Evolutionary conservation across 2,797 vertebrate genomes (phyloP), one percentile per base, ranked within the genome.

Genomic region (Cirrhinus mrigala): DNA sequence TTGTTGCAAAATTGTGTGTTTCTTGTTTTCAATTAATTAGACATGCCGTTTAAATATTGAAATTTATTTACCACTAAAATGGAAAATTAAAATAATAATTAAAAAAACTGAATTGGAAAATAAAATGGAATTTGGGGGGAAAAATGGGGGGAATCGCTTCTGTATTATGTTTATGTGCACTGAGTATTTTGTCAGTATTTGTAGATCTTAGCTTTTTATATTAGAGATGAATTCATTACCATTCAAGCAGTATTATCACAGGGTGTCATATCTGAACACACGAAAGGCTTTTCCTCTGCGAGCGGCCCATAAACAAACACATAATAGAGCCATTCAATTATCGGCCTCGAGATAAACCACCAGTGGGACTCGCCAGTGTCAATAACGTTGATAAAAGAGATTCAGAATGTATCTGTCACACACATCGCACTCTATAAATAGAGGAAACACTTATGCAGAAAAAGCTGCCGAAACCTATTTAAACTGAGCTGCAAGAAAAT

Each of bases 281-380:
- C 81, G 48, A 58, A 46, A 56, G 40, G 15, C 52, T 27, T 48
- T 48, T 48, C 56, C 44, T 60, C 56, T 18, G 81, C 4, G 27
- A 83, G 70, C 20, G 40, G 15, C 44, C 40, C 70, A 82, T 82
- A 74, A 74, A 82, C 56, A 82, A 82, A 74, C 56, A 50, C 18
- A 82, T 82, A 62, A 82, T 74, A 62, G 56, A 82, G 81, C 24
- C 54, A 62, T 52, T 71, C 69, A 73, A 82, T 82, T 82, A 82
- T 60, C 60, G 11, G 54, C 54, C 70, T 82, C 12, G 8, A 46
- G 68, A 81, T 81, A 71, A 71, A 58, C 50, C 68, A 56, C n/a
- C 68, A 27, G 69, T 44, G 54, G 24, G 69, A 29, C 69, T 62
- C 37, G 69, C 69, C 81, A 62, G 11, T 62, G 81, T 60, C 81